Conservation (phyloP, 2,113 vertebrate genomes). For the Copsychus sechellarum region DNA sequence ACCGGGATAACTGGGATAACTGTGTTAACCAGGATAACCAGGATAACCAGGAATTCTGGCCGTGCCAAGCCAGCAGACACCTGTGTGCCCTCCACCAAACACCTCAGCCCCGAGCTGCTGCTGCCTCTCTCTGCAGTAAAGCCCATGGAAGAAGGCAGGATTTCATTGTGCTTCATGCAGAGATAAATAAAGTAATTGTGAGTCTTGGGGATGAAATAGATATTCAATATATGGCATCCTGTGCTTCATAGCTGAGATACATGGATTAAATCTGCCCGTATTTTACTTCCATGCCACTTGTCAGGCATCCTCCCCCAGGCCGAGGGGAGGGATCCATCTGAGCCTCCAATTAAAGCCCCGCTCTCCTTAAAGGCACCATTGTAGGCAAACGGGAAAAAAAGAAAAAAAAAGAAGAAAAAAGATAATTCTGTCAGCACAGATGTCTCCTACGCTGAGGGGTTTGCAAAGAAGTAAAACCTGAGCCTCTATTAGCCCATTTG, state of each 20-base stretch:
- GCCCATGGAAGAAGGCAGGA: rapidly evolving
- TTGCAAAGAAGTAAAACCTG: constrained; percentile 52
- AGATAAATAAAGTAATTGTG: neutral
- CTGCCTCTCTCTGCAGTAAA: neutral
- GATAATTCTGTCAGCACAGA: constrained; percentile 65
- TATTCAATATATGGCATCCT: neutral
- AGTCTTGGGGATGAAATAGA: neutral
- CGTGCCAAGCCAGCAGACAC: rapidly evolving
- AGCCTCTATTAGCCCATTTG: neutral
- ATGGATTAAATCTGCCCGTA: neutral
- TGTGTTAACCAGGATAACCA: too few species aligned
- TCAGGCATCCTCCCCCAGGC: constrained; percentile 10
- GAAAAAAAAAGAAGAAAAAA: neutral
- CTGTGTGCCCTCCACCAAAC: rapidly evolving
- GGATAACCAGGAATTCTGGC: rapidly evolving
- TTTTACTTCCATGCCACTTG: neutral
- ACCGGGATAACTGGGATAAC: rapidly evolving
- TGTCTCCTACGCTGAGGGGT: constrained; percentile 45
- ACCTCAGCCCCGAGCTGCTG: neutral
- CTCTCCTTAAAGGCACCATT: constrained; percentile 22
- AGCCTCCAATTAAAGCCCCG: constrained; percentile 29
- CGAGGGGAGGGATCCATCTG: neutral
- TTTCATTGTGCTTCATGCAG: neutral
- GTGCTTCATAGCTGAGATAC: neutral
- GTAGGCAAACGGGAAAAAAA: neutral